Conservation (phyloP, 30 jellyfish, hydroid and myxozoan genomes). For the Aurelia sp. region DNA sequence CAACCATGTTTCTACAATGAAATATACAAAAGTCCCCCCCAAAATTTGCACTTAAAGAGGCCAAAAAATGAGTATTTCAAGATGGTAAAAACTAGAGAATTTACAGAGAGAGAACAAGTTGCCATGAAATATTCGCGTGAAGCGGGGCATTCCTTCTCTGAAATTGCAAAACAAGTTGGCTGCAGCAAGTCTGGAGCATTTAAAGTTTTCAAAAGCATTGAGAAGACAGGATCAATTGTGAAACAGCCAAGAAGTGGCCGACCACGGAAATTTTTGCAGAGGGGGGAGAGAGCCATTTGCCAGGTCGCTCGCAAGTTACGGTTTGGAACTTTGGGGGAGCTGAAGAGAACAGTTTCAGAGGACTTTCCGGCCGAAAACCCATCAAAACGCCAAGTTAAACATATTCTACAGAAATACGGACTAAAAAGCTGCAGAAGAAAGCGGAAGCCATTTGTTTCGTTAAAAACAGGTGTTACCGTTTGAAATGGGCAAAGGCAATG, state of each 20-base stretch:
- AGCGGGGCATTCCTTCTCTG: background rate
- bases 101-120: background rate
- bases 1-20: no score
- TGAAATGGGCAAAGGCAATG: no score
- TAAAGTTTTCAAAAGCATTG: background rate
- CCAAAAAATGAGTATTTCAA: no score
- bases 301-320: background rate
- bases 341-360: no score
- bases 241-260: constrained; percentile 2
- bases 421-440: no score
- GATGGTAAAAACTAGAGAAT: background rate
- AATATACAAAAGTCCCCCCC: no score
- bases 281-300: background rate
- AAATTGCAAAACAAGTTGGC: constrained; percentile 1
- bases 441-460: no score
- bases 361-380: no score
- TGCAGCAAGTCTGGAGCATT: constrained; percentile 1
- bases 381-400: no score
- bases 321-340: background rate
- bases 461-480: no score
- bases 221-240: background rate
- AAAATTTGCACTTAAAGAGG: no score
- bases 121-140: background rate
- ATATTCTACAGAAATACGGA: no score
- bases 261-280: background rate